phyloP scores from a whole-genome alignment of 2,113 vertebrate genomes.

The Rattus norvegicus region DNA sequence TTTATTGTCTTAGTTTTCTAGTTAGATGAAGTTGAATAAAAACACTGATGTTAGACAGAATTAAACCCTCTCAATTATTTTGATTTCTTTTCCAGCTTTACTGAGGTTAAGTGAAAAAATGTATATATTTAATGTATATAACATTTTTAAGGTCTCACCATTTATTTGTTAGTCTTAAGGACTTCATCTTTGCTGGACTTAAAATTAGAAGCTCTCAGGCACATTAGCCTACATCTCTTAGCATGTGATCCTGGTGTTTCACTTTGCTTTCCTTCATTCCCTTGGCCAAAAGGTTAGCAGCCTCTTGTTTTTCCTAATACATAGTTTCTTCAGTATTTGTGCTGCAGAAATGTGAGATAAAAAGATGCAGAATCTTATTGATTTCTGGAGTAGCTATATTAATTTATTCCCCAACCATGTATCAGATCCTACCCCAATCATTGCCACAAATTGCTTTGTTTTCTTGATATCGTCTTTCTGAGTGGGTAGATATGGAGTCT shows the following conservation, averaged over 20 bases:
- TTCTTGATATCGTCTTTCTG: neutral
- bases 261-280: neutral
- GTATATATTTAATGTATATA: neutral
- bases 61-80: neutral
- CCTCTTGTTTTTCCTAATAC: neutral
- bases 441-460: neutral
- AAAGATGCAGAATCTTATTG: neutral
- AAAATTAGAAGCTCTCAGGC: neutral
- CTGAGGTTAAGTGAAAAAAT: neutral
- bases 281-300: neutral
- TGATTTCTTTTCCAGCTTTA: neutral
- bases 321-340: neutral
- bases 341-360: neutral
- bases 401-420: neutral
- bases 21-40: slow-evolving; percentile 11
- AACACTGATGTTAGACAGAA: neutral
- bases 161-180: neutral
- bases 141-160: neutral
- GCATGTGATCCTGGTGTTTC: neutral
- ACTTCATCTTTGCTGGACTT: neutral
- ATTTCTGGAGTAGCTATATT: neutral
- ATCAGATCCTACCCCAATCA: neutral
- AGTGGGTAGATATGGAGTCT: neutral
- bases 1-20: neutral
- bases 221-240: neutral